phyloP scores from a whole-genome alignment of 2,113 vertebrate genomes.

The Bos taurus region DNA sequence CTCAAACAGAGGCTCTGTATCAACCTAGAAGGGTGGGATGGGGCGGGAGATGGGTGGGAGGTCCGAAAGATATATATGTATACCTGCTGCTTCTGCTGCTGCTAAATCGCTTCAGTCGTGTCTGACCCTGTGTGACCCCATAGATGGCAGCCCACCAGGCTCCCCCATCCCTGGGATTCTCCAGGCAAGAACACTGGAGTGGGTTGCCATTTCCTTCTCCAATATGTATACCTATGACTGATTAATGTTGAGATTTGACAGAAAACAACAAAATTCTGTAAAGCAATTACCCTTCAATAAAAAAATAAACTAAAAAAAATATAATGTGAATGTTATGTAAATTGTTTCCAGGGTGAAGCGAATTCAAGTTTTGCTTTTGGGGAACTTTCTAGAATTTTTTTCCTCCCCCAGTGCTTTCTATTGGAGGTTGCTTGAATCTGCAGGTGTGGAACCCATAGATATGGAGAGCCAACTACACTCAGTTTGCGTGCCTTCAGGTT shows the following conservation, averaged over 20 bases:
- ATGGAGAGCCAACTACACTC: neutral
- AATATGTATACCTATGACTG: neutral
- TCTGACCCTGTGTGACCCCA: too few species aligned
- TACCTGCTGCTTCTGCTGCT: too few species aligned
- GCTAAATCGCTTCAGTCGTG: too few species aligned
- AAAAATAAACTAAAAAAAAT: neutral
- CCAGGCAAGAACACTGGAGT: too few species aligned
- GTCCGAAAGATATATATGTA: neutral
- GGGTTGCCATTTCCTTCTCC: too few species aligned
- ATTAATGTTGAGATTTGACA: neutral
- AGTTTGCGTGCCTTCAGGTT: neutral
- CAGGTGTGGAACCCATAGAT: neutral
- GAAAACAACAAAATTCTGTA: neutral
- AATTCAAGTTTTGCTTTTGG: neutral
- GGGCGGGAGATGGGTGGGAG: neutral
- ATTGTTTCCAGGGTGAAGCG: neutral
- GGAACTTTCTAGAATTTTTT: neutral
- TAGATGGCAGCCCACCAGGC: too few species aligned
- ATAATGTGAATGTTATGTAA: neutral
- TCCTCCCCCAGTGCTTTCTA: neutral
- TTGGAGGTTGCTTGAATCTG: neutral
- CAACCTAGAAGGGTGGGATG: neutral
- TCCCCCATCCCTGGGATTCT: too few species aligned
- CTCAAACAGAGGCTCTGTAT: neutral
- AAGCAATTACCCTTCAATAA: neutral